phyloP scores from a whole-genome alignment of 2,113 vertebrate species.

The Lamprotornis superbus region DNA sequence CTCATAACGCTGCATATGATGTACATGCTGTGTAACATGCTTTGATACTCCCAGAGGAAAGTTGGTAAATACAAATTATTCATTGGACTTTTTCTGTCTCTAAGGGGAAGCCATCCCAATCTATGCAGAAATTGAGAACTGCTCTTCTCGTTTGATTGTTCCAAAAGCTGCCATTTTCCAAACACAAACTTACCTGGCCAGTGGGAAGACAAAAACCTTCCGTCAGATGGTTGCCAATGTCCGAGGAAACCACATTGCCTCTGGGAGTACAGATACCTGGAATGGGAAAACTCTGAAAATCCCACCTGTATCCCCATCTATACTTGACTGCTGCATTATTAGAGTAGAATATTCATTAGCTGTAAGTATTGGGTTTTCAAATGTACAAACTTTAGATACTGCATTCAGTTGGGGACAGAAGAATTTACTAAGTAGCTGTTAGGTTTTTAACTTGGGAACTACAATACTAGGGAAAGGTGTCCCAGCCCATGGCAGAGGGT shows the following conservation, averaged over 20 bases:
- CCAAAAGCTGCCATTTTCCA: constrained; percentile 88
- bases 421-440: neutral
- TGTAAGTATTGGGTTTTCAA: constrained; percentile 67
- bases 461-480: neutral
- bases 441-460: neutral
- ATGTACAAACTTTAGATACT: neutral
- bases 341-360: constrained; percentile 82
- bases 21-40: neutral
- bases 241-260: constrained; percentile 81
- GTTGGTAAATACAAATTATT: constrained; percentile 5
- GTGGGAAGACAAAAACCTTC: constrained; percentile 78
- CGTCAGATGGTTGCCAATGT: constrained; percentile 81
- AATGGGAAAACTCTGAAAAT: constrained; percentile 83
- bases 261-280: constrained; percentile 81
- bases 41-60: constrained; percentile 49
- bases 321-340: constrained; percentile 84
- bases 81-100: constrained; percentile 34
- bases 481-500: neutral
- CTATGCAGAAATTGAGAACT: constrained; percentile 85
- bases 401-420: neutral
- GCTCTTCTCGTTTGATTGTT: constrained; percentile 83
- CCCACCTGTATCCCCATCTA: constrained; percentile 82
- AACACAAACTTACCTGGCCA: constrained; percentile 82
- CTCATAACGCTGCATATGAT: constrained; percentile 2
- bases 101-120: constrained; percentile 85